phyloP scores from a whole-genome alignment of 2,797 vertebrate genomes.

The Girardinus metallicus region DNA sequence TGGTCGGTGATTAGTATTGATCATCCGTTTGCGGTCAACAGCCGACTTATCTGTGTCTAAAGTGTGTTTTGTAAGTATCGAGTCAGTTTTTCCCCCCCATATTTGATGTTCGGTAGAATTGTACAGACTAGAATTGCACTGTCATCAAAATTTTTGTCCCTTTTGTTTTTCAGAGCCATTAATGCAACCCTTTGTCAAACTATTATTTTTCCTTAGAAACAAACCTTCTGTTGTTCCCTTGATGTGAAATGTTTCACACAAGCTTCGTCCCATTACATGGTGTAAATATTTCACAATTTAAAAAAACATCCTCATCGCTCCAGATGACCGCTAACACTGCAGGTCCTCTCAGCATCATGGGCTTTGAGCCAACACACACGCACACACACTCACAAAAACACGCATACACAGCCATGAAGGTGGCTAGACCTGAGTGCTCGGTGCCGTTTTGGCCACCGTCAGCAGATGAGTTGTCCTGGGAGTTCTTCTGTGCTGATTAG shows the following conservation, averaged over 20 bases:
- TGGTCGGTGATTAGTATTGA: background rate
- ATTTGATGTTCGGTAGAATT: too few relatives aligned
- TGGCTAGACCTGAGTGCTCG: constrained; percentile 45
- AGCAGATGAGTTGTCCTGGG: constrained; percentile 48
- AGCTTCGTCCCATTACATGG: constrained; percentile 13
- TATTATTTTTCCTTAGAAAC: constrained; percentile 4
- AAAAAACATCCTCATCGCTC: constrained; percentile 46
- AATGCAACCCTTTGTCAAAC: background rate
- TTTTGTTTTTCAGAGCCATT: constrained; percentile 3
- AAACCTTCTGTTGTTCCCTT: background rate
- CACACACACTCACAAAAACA: constrained; percentile 13
- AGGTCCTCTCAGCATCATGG: constrained; percentile 53
- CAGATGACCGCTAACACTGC: constrained; percentile 60
- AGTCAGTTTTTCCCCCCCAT: too few relatives aligned
- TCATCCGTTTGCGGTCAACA: background rate
- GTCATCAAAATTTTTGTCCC: background rate
- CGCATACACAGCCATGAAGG: constrained; percentile 29
- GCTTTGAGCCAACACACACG: constrained; percentile 32
- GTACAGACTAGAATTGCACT: background rate
- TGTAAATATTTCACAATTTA: constrained; percentile 26
- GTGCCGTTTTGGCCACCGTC: constrained; percentile 46
- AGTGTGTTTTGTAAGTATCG: background rate
- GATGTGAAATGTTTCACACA: constrained; percentile 9
- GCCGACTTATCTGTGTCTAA: background rate
- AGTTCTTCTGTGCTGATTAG: constrained; percentile 50